Percentiles rank a stretch among this genome's conserved stretches.
Evolutionary conservation across 1,140 invertebrate genomes (phyloP).

Genomic region (Alviniconcha marisindica): DNA sequence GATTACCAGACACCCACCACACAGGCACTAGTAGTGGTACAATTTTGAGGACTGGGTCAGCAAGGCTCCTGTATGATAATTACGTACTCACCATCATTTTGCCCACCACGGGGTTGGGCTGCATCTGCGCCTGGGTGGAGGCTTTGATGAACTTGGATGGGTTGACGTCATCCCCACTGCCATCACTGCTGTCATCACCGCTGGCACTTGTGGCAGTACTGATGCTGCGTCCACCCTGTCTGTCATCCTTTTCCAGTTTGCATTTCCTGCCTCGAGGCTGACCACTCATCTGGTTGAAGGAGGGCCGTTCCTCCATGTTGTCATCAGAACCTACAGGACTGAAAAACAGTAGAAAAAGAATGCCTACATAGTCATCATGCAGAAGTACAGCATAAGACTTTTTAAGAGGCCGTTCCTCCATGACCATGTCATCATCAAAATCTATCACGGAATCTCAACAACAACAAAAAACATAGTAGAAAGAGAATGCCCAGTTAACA

Average conservation of each 20-base stretch:
- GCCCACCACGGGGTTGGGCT: conserved; percentile 21
- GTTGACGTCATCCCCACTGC: conserved; percentile 15
- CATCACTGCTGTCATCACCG: neutral
- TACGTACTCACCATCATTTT: conserved; percentile 38
- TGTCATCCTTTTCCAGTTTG: conserved; percentile 2
- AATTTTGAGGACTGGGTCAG: too few relatives aligned
- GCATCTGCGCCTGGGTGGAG: neutral
- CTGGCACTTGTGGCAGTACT: neutral
- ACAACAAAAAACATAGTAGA: too few relatives aligned
- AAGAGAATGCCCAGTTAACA: too few relatives aligned
- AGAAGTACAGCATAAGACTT: too few relatives aligned
- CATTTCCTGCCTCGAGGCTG: neutral
- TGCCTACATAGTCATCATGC: too few relatives aligned
- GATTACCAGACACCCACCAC: too few relatives aligned
- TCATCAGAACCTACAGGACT: conserved; percentile 20
- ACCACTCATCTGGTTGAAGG: neutral
- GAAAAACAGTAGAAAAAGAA: too few relatives aligned
- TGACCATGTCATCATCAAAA: too few relatives aligned
- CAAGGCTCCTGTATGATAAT: too few relatives aligned
- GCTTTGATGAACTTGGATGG: conserved; percentile 33
- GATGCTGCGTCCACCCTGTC: neutral
- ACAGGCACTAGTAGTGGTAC: too few relatives aligned
- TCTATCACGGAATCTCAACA: too few relatives aligned
- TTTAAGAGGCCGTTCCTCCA: too few relatives aligned
- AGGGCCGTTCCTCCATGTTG: conserved; percentile 6